Evolutionary conservation across 2,888 invertebrate genomes (phyloP).

Genomic region (Eupithecia subfuscata): DNA sequence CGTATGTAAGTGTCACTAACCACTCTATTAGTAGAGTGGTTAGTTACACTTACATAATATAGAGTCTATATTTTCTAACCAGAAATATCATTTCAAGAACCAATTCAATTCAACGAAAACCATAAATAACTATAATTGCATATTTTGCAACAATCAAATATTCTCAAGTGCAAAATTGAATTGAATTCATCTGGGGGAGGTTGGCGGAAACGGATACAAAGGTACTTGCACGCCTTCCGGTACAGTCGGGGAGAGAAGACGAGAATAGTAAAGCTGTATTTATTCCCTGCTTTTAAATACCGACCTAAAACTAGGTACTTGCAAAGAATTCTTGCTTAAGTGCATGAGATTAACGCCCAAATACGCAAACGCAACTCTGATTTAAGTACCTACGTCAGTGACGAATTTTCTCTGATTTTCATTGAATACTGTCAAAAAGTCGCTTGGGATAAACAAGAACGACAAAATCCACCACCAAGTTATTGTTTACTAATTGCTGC

Average conservation of each 20-base stretch:
- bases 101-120: conserved; percentile 17
- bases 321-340: neutral
- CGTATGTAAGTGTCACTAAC: neutral
- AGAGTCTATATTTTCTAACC: conserved; percentile 4
- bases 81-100: conserved; percentile 1
- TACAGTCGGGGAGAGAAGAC: conserved; percentile 53
- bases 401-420: too few relatives aligned
- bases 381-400: too few relatives aligned
- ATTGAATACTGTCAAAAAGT: too few relatives aligned
- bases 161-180: conserved; percentile 48
- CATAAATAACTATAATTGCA: conserved; percentile 27
- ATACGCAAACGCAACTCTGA: too few relatives aligned
- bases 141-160: conserved; percentile 37
- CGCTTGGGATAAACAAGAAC: too few relatives aligned
- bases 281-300: neutral
- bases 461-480: too few relatives aligned
- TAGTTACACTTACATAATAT: too few relatives aligned
- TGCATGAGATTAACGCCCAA: too few relatives aligned
- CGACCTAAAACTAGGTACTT: neutral
- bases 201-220: conserved; percentile 78
- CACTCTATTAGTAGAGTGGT: too few relatives aligned
- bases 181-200: conserved; percentile 63
- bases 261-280: neutral
- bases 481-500: too few relatives aligned
- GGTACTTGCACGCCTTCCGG: conserved; percentile 73